These are phyloP conservation scores for Sorex maritimensis DNA, from an alignment of 2,797 vertebrate species.

Conservation along the genomic window DNA sequence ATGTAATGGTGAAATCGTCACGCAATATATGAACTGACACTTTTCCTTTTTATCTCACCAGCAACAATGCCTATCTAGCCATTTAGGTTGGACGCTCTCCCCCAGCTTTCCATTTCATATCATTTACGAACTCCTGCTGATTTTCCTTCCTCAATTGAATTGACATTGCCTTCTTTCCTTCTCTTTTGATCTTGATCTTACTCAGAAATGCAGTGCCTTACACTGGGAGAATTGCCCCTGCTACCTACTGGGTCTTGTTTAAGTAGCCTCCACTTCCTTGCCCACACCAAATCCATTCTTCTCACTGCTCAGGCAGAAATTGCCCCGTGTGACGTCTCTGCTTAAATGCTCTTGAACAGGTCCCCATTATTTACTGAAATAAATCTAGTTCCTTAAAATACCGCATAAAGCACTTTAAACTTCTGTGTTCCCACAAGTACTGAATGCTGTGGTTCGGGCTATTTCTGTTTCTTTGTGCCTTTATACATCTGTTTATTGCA, in stretches of 20 bases:
- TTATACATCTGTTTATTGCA: neutral
- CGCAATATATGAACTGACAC: neutral
- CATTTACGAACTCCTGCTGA: neutral
- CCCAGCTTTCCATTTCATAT: neutral
- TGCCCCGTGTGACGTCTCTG: neutral
- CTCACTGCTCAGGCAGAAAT: constrained; percentile 11
- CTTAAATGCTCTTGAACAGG: neutral
- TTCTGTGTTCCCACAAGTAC: neutral
- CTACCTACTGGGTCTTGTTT: constrained; percentile 13
- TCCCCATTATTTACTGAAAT: constrained; percentile 23
- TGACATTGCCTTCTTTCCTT: neutral
- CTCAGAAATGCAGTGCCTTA: neutral
- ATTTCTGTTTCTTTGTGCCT: neutral
- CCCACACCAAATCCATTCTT: neutral
- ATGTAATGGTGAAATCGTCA: neutral
- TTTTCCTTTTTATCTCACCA: neutral
- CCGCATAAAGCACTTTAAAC: neutral
- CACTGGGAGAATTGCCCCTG: neutral
- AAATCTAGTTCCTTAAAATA: neutral
- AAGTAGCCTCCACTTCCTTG: neutral
- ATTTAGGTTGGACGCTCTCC: neutral
- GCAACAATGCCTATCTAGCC: neutral
- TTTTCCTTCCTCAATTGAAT: constrained; percentile 54
- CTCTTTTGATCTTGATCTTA: neutral
- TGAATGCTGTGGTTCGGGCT: neutral